A percentile compares a stretch with the other conserved stretches of the same genome.
Conservation (phyloP, 2,113 vertebrate genomes). For the Antidorcas marsupialis region DNA sequence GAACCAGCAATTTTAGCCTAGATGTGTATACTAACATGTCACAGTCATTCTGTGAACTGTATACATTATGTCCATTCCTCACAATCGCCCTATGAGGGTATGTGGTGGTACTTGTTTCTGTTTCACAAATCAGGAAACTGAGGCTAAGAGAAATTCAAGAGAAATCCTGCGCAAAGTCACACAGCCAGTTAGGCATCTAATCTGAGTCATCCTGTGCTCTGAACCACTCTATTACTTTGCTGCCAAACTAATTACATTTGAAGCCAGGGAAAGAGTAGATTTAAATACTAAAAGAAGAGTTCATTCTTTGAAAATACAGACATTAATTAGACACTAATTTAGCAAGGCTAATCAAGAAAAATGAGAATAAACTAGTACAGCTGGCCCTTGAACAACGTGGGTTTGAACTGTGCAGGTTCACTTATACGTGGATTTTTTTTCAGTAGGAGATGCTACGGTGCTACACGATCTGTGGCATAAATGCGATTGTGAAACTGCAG, state of each 20-base stretch:
- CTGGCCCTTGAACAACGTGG: not conserved
- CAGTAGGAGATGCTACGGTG: not conserved
- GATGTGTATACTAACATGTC: not conserved
- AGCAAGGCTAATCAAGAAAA: not conserved
- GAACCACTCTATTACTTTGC: not conserved
- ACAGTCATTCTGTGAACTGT: not conserved
- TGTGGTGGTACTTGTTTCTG: not conserved
- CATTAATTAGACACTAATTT: not conserved
- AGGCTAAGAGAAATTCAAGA: not conserved
- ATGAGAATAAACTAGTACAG: not conserved
- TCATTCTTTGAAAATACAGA: not conserved
- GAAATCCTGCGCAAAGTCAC: not conserved
- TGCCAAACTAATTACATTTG: not conserved
- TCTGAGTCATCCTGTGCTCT: not conserved
- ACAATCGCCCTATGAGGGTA: too few species aligned
- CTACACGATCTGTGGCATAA: not conserved
- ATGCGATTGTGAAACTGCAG: fast-evolving
- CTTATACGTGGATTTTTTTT: not conserved
- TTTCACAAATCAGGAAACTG: not conserved
- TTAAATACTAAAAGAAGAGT: not conserved
- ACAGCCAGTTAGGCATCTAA: not conserved
- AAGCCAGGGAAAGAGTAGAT: not conserved
- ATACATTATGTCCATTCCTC: not conserved
- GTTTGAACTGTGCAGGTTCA: not conserved
- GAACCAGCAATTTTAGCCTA: not conserved